A percentile compares a stretch with the other conserved stretches of the same genome.
Evolutionary conservation across 2,797 vertebrate species (phyloP).

Genomic region (Nannoperca australis): DNA sequence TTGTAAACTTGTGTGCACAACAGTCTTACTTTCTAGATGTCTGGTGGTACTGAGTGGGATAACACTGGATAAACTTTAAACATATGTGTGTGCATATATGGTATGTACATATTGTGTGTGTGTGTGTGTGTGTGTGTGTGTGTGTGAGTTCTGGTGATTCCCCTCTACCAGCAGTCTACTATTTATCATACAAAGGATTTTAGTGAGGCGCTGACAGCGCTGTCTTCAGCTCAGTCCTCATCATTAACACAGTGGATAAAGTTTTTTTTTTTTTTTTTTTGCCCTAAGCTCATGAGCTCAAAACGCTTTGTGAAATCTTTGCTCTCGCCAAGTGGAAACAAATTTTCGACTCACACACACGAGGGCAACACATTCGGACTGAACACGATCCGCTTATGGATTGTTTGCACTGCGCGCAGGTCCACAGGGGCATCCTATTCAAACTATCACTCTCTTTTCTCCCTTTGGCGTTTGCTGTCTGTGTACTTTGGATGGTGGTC

Average conservation of each 20-base stretch:
- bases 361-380: slow-evolving; percentile 16
- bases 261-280: neutral
- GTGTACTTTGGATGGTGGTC: slow-evolving; percentile 67
- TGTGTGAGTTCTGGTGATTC: slow-evolving; percentile 39
- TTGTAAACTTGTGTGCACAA: slow-evolving; percentile 17
- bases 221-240: slow-evolving; percentile 44
- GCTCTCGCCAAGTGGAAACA: slow-evolving; percentile 40
- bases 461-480: slow-evolving; percentile 45
- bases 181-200: slow-evolving; percentile 52
- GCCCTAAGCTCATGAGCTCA: slow-evolving; percentile 21
- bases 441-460: slow-evolving; percentile 57
- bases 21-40: slow-evolving; percentile 30
- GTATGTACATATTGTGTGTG: neutral
- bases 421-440: slow-evolving; percentile 62
- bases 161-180: slow-evolving; percentile 28
- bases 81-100: slow-evolving; percentile 29
- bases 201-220: slow-evolving; percentile 57
- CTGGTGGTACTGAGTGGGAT: slow-evolving; percentile 24
- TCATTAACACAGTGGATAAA: slow-evolving; percentile 37
- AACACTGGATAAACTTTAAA: slow-evolving; percentile 52
- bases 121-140: slow-evolving; percentile 11
- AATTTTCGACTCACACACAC: slow-evolving; percentile 23
- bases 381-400: slow-evolving; percentile 29
- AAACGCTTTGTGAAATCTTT: slow-evolving; percentile 33
- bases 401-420: slow-evolving; percentile 63